These are phyloP conservation scores for Hylaea fasciaria DNA, from an alignment of 2,888 invertebrate species.

Conservation along the genomic window DNA sequence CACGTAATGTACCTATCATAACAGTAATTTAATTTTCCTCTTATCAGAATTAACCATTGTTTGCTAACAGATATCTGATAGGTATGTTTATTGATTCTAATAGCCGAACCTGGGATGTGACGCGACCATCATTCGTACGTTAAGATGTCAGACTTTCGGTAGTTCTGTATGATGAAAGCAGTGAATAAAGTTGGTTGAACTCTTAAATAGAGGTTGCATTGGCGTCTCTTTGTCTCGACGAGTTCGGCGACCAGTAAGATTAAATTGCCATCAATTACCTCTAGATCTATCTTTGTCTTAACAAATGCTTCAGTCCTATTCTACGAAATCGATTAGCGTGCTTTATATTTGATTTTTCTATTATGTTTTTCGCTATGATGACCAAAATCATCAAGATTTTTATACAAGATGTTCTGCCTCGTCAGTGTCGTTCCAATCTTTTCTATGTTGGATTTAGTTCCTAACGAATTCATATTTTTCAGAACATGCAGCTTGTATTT, in stretches of 20 bases:
- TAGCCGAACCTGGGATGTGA: constrained; percentile 33
- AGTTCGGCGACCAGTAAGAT: constrained; percentile 44
- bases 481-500: constrained; percentile 7
- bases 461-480: constrained; percentile 67
- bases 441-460: constrained; percentile 67
- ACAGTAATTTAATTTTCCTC: constrained; percentile 53
- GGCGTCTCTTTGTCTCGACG: constrained; percentile 44
- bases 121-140: constrained; percentile 31
- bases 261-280: constrained; percentile 37
- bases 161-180: constrained; percentile 25
- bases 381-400: constrained; percentile 28
- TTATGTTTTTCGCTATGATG: too few species aligned
- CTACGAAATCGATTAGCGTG: too few species aligned
- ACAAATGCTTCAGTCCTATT: neutral
- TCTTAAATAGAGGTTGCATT: constrained; percentile 32
- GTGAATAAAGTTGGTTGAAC: constrained; percentile 47
- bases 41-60: constrained; percentile 55
- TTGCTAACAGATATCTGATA: constrained; percentile 45
- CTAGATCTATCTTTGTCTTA: constrained; percentile 9
- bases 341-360: too few species aligned
- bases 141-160: constrained; percentile 29
- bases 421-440: constrained; percentile 57
- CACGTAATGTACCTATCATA: constrained; percentile 44
- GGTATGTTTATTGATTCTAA: constrained; percentile 49
- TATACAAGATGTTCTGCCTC: constrained; percentile 52